Evolutionary conservation across 1,140 invertebrate genomes (phyloP).

Genomic region (Mycetomoellerius zeteki): DNA sequence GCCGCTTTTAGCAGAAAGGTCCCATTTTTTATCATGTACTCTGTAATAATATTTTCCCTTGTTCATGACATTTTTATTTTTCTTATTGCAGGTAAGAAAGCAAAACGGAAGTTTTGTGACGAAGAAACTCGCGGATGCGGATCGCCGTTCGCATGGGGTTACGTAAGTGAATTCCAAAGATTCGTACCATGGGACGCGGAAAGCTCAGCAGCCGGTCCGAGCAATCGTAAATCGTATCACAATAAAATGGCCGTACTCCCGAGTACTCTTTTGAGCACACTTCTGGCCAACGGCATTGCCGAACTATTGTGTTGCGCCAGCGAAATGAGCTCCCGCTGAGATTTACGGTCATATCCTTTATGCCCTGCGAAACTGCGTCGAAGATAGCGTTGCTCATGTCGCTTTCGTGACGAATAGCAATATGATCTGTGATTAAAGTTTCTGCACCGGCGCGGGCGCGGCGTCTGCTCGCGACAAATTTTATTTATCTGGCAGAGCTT

Average conservation of each 20-base stretch:
- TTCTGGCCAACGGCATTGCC: slow-evolving; percentile 66
- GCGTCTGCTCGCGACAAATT: slow-evolving; percentile 39
- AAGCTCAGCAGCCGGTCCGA: slow-evolving; percentile 58
- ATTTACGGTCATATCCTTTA: slow-evolving; percentile 80
- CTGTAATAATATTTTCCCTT: not conserved
- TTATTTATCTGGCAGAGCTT: slow-evolving; percentile 32
- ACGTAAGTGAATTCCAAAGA: slow-evolving; percentile 57
- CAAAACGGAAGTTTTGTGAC: slow-evolving; percentile 1
- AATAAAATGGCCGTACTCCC: slow-evolving; percentile 76
- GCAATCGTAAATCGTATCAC: slow-evolving; percentile 80
- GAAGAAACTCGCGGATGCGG: not conserved
- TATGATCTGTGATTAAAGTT: slow-evolving; percentile 74
- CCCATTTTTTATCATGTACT: not conserved
- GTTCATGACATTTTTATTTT: slow-evolving; percentile 23
- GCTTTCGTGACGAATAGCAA: slow-evolving; percentile 74
- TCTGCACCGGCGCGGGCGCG: slow-evolving; percentile 23
- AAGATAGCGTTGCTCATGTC: slow-evolving; percentile 38
- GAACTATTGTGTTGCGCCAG: slow-evolving; percentile 79
- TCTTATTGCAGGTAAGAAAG: slow-evolving; percentile 72
- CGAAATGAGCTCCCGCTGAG: slow-evolving; percentile 78
- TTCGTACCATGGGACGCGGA: slow-evolving; percentile 38
- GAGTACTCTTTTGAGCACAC: slow-evolving; percentile 69
- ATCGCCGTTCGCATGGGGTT: not conserved
- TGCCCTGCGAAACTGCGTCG: slow-evolving; percentile 65
- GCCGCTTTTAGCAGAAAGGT: not conserved